Percentiles rank a stretch among this genome's conserved stretches.
These are phyloP conservation scores for Aplysia californica DNA, from an alignment of 1,140 invertebrate species.

Conservation along the genomic window DNA sequence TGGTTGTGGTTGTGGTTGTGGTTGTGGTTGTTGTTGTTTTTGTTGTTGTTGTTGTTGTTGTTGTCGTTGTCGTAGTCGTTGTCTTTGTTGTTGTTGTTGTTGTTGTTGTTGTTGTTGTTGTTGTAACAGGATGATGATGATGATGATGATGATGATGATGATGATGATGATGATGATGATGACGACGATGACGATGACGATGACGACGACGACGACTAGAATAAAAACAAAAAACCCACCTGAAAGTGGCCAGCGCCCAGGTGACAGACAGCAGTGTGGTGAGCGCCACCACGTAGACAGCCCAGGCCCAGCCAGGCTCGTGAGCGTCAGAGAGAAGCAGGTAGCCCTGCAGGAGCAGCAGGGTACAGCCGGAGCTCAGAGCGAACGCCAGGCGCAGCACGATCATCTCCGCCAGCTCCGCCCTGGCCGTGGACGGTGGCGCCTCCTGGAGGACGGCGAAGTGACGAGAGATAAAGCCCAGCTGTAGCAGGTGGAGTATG, in stretches of 20 bases:
- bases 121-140: too few relatives aligned
- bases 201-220: too few relatives aligned
- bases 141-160: too few relatives aligned
- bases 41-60: too few relatives aligned
- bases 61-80: too few relatives aligned
- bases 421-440: conserved; percentile 83
- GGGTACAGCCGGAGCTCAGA: conserved; percentile 87
- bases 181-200: too few relatives aligned
- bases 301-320: conserved; percentile 71
- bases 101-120: too few relatives aligned
- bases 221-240: too few relatives aligned
- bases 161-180: too few relatives aligned
- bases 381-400: conserved; percentile 87
- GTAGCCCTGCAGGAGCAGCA: conserved; percentile 86
- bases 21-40: too few relatives aligned
- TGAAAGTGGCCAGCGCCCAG: conserved; percentile 91
- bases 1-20: too few relatives aligned
- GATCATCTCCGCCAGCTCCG: conserved; percentile 82
- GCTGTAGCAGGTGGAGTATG: conserved; percentile 79
- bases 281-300: conserved; percentile 85
- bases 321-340: conserved; percentile 70
- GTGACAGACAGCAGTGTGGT: conserved; percentile 85
- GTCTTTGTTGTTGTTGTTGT: too few relatives aligned
- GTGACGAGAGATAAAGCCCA: conserved; percentile 90
- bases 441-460: conserved; percentile 88